Evolutionary conservation across 1,140 invertebrate genomes (phyloP).

Genomic region (Drosophila kepulauana): DNA sequence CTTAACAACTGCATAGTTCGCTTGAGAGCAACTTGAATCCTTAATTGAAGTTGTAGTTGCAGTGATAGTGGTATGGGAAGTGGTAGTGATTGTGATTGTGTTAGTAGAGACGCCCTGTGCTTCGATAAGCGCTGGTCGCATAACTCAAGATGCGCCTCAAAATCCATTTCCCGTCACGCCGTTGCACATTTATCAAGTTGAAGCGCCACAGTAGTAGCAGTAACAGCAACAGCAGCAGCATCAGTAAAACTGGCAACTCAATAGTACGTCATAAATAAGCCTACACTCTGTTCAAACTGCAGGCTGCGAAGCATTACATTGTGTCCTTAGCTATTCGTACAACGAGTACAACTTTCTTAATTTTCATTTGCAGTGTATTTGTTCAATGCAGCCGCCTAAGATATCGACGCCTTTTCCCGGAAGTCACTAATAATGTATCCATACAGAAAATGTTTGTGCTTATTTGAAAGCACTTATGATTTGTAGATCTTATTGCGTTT

Average conservation of each 20-base stretch:
- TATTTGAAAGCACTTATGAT: conserved; percentile 40
- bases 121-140: conserved; percentile 52
- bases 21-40: conserved; percentile 52
- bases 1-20: conserved; percentile 32
- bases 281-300: conserved; percentile 49
- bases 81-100: not conserved
- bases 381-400: conserved; percentile 38
- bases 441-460: conserved; percentile 60
- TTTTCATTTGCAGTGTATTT: conserved; percentile 69
- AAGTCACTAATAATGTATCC: conserved; percentile 75
- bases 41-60: conserved; percentile 44
- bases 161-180: conserved; percentile 69
- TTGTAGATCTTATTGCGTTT: conserved; percentile 51
- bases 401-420: conserved; percentile 63
- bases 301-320: not conserved
- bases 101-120: conserved; percentile 1
- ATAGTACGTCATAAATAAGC: conserved; percentile 71
- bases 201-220: conserved; percentile 28
- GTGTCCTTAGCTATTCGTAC: not conserved
- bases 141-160: conserved; percentile 66
- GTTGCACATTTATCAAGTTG: conserved; percentile 69
- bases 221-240: conserved; percentile 26
- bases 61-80: not conserved
- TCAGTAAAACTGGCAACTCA: conserved; percentile 5
- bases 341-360: conserved; percentile 73